A percentile compares a stretch with the other conserved stretches of the same genome.
Conservation (phyloP, 1,140 invertebrate genomes). For the Venturia canescens region DNA sequence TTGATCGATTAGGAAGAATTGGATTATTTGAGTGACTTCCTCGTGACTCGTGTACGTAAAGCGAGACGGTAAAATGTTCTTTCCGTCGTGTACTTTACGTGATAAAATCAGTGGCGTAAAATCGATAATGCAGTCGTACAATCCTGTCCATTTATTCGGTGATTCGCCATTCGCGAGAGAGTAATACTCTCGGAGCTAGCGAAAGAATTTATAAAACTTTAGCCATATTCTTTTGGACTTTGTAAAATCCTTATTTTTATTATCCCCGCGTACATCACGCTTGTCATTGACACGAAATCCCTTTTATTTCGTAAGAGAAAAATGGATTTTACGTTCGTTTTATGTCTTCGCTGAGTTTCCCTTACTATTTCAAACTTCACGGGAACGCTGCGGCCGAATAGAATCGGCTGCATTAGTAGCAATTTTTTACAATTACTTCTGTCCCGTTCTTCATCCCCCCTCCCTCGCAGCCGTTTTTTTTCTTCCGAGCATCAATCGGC, state of each 20-base stretch:
- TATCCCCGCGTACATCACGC: background rate
- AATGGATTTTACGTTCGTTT: background rate
- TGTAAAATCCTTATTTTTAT: background rate
- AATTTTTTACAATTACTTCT: conserved; percentile 21
- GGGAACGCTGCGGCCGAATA: background rate
- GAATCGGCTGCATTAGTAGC: background rate
- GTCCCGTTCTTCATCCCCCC: background rate
- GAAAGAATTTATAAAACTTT: conserved; percentile 26
- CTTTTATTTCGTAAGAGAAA: background rate
- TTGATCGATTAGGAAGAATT: too few species aligned
- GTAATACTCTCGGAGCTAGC: background rate
- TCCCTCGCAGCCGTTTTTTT: background rate
- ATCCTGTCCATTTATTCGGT: conserved; percentile 5
- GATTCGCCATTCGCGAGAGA: background rate
- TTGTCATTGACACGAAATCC: background rate
- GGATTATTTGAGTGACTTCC: background rate
- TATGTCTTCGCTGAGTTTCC: background rate
- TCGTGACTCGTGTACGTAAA: conserved; percentile 18
- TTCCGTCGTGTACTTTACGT: background rate
- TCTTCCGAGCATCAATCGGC: conserved; percentile 31
- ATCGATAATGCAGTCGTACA: conserved; percentile 19
- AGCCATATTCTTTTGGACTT: background rate
- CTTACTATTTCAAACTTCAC: background rate
- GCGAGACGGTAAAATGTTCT: too few species aligned
- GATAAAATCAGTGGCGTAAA: background rate